Percentiles rank a stretch among this genome's conserved stretches.
Evolutionary conservation across 2,888 invertebrate genomes (phyloP).

Genomic region (Lathronympha strigana): DNA sequence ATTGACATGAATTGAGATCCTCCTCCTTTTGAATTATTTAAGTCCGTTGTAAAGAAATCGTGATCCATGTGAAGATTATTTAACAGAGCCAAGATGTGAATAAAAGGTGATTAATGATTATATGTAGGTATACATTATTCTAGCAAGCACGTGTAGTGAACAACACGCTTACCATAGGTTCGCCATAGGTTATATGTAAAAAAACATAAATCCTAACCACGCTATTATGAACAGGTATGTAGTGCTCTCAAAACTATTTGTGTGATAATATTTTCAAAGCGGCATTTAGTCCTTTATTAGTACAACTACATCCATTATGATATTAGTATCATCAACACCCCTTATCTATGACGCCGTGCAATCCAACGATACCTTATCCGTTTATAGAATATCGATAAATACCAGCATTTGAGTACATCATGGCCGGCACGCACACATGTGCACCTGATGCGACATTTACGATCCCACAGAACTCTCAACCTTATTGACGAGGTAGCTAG

Average conservation of each 20-base stretch:
- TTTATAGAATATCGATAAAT: conserved; percentile 49
- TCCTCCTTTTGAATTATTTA: no score
- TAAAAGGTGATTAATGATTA: no score
- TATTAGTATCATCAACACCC: conserved; percentile 36
- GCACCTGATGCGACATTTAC: background rate
- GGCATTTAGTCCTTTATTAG: conserved; percentile 34
- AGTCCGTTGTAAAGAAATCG: no score
- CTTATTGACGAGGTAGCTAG: conserved; percentile 43
- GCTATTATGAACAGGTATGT: background rate
- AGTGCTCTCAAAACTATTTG: background rate
- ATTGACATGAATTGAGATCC: no score
- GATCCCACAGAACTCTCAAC: conserved; percentile 40
- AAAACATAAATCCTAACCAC: background rate
- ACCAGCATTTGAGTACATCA: conserved; percentile 36
- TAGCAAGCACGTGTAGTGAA: no score
- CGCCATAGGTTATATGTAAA: no score
- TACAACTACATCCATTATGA: conserved; percentile 54
- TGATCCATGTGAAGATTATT: no score
- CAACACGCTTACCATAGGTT: no score
- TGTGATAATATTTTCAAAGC: conserved; percentile 15
- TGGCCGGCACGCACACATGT: conserved; percentile 28
- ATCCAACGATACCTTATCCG: conserved; percentile 57
- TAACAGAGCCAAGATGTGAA: no score
- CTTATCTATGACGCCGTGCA: conserved; percentile 51
- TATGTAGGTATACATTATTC: no score